A percentile compares a stretch with the other conserved stretches of the same genome.
These are phyloP conservation scores for Megalops cyprinoides DNA, from an alignment of 2,797 vertebrate genomes.

Conservation along the genomic window DNA sequence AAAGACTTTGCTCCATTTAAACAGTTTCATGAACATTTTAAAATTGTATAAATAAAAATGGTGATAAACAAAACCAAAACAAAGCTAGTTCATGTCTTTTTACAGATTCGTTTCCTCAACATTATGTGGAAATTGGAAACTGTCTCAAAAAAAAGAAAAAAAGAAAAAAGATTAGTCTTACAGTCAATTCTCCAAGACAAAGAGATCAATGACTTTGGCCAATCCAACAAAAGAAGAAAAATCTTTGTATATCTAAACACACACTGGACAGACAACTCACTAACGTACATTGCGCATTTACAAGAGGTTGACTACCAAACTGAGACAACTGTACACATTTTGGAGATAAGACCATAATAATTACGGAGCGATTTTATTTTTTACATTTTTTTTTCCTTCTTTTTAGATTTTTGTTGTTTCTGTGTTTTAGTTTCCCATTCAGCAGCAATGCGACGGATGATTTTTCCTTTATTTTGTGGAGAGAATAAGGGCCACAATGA, in stretches of 20 bases:
- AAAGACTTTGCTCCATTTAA: conserved; percentile 87
- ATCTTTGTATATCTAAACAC: conserved; percentile 69
- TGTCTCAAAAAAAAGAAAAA: conserved; percentile 66
- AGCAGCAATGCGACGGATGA: conserved; percentile 59
- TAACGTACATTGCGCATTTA: conserved; percentile 90
- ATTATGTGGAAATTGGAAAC: conserved; percentile 73
- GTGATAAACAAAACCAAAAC: conserved; percentile 68
- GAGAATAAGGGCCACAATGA: conserved; percentile 97
- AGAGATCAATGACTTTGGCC: conserved; percentile 48
- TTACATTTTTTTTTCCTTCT: background rate
- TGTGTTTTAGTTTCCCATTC: conserved; percentile 38
- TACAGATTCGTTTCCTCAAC: conserved; percentile 82
- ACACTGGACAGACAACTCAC: conserved; percentile 89
- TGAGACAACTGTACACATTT: conserved; percentile 76
- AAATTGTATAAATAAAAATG: conserved; percentile 93
- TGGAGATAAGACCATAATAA: conserved; percentile 74
- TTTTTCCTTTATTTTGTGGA: conserved; percentile 88
- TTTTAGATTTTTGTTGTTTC: background rate
- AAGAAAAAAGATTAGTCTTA: conserved; percentile 62
- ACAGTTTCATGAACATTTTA: conserved; percentile 83
- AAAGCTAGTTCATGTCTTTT: conserved; percentile 77
- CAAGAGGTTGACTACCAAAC: conserved; percentile 53
- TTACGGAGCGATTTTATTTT: conserved; percentile 64
- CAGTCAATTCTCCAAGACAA: conserved; percentile 59
- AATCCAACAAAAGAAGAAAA: conserved; percentile 37